Conservation (phyloP, 2,888 invertebrate genomes). For the Nebria salina region DNA sequence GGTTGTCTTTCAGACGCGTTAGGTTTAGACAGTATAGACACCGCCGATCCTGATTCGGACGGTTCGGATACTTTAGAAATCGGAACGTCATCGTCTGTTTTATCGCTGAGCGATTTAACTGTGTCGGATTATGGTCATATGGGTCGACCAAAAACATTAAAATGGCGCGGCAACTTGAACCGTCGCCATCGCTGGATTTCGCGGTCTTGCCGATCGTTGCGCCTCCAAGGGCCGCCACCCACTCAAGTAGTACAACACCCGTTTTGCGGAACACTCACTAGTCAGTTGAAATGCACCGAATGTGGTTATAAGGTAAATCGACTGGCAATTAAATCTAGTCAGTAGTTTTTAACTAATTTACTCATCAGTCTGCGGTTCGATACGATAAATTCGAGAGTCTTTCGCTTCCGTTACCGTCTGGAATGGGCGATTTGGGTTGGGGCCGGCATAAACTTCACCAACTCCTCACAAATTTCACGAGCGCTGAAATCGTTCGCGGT, state of each 20-base stretch:
- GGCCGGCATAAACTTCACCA: constrained; percentile 74
- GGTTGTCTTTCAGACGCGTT: constrained; percentile 82
- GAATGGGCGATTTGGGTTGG: constrained; percentile 68
- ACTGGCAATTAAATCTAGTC: no score
- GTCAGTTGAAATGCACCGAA: constrained; percentile 77
- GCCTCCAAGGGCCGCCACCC: constrained; percentile 64
- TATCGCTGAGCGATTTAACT: constrained; percentile 48
- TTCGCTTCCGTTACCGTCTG: constrained; percentile 79
- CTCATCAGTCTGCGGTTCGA: constrained; percentile 58
- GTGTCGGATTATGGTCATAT: constrained; percentile 34
- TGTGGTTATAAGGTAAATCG: constrained; percentile 73
- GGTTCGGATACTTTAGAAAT: constrained; percentile 54
- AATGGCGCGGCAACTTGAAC: constrained; percentile 55
- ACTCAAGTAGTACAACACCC: constrained; percentile 69
- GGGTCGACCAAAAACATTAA: constrained; percentile 58
- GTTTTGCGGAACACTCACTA: constrained; percentile 79
- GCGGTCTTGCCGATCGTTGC: constrained; percentile 65
- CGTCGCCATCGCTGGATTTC: constrained; percentile 51
- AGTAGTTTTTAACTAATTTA: no score
- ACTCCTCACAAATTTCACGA: constrained; percentile 83
- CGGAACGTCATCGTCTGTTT: constrained; percentile 41
- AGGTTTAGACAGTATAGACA: constrained; percentile 61
- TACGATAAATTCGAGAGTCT: constrained; percentile 93
- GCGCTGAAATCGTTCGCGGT: constrained; percentile 84
- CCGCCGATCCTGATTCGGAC: constrained; percentile 63